Conservation (phyloP, 2,113 vertebrate species). For the Porphyrio hochstetteri region DNA sequence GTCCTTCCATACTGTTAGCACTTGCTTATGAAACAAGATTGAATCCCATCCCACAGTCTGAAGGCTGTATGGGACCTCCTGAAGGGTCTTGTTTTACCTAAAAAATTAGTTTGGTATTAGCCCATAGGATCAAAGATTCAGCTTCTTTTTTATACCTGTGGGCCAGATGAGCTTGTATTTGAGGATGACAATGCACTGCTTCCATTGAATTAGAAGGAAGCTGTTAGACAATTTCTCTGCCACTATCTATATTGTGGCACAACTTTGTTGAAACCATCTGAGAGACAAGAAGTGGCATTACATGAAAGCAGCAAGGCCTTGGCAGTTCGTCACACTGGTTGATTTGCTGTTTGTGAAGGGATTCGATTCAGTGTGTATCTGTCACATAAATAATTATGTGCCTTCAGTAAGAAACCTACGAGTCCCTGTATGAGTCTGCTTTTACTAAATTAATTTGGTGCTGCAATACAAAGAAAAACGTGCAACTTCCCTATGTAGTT, state of each 20-base stretch:
- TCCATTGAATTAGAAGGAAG: neutral
- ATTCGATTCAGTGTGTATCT: neutral
- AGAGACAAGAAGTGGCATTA: neutral
- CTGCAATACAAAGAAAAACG: neutral
- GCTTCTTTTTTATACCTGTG: neutral
- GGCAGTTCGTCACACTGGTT: neutral
- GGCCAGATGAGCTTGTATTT: neutral
- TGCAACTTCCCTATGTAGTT: rapidly evolving
- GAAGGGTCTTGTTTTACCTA: neutral
- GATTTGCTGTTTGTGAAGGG: neutral
- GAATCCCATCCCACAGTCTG: neutral
- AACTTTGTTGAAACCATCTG: neutral
- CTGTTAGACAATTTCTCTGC: neutral
- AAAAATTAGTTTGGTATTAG: neutral
- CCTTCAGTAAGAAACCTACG: neutral
- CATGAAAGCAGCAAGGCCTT: neutral
- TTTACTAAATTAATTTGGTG: neutral
- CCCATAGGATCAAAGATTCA: neutral
- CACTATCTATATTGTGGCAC: neutral
- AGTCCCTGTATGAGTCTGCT: neutral
- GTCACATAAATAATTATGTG: neutral
- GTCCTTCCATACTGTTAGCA: neutral
- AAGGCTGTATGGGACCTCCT: neutral
- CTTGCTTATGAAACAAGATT: neutral
- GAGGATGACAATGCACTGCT: neutral